Percentiles rank a stretch among this genome's conserved stretches.
Conservation (phyloP, 2,797 vertebrate species). For the Semotilus atromaculatus region DNA sequence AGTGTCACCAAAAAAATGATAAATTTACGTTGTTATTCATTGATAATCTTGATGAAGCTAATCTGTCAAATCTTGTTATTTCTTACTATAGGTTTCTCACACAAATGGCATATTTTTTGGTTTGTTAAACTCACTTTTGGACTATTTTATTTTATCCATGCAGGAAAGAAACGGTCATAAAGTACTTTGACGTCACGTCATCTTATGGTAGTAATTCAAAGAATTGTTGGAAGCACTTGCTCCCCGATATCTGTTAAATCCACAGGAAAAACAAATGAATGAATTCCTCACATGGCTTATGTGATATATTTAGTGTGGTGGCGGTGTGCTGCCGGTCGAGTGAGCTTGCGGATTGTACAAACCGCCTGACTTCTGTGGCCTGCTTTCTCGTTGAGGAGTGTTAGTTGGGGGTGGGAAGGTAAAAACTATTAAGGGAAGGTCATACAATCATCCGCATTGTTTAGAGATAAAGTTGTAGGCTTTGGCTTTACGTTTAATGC, state of each 20-base stretch:
- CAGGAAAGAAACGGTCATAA: neutral
- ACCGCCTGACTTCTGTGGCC: slow-evolving; percentile 46
- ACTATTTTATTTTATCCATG: neutral
- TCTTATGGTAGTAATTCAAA: neutral
- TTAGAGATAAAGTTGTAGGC: slow-evolving; percentile 37
- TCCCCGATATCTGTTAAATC: slow-evolving; percentile 18
- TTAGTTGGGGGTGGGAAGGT: slow-evolving; percentile 24
- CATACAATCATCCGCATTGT: slow-evolving; percentile 53
- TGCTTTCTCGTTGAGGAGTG: slow-evolving; percentile 27
- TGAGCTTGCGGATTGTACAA: slow-evolving; percentile 48
- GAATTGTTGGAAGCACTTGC: slow-evolving; percentile 6
- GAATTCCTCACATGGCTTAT: slow-evolving; percentile 32
- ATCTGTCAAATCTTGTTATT: neutral
- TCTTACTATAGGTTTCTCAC: neutral
- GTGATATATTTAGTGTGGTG: slow-evolving; percentile 24
- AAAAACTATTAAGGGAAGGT: slow-evolving; percentile 29
- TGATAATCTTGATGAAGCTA: neutral
- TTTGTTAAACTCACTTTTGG: neutral
- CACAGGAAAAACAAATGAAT: slow-evolving; percentile 28
- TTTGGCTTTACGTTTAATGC: slow-evolving; percentile 25
- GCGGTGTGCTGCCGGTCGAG: slow-evolving; percentile 34
- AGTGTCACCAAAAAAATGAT: neutral
- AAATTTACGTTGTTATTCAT: neutral
- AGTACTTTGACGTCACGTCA: neutral
- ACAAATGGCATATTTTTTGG: neutral